Conservation (phyloP, 2,113 vertebrate genomes). For the Cottus gobio region DNA sequence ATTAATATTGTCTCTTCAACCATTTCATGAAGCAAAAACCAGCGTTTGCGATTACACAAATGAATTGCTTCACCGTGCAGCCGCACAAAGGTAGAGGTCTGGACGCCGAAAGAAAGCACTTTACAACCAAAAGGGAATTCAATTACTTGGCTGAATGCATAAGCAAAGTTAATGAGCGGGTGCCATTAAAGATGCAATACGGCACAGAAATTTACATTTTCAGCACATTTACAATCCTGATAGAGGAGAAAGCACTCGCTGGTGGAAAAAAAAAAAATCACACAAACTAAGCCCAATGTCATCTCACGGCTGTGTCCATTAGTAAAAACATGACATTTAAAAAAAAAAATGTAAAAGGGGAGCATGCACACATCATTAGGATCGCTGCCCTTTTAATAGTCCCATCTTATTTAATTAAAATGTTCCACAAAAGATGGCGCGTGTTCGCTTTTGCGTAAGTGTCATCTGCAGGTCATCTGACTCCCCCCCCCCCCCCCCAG, state of each 20-base stretch:
- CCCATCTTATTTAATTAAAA: constrained; percentile 17
- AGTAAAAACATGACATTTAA: not conserved
- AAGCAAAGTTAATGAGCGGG: constrained; percentile 45
- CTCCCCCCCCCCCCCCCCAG: not conserved
- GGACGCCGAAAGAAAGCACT: constrained; percentile 27
- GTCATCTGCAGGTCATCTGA: constrained; percentile 29
- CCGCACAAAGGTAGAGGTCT: constrained; percentile 22
- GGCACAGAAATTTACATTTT: constrained; percentile 32
- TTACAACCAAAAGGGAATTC: constrained; percentile 47
- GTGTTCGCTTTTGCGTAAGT: constrained; percentile 17
- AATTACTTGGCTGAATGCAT: constrained; percentile 65
- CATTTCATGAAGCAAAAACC: constrained; percentile 30
- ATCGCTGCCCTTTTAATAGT: not conserved
- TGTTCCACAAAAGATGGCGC: constrained; percentile 15
- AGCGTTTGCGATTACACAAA: constrained; percentile 26
- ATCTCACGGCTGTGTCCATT: not conserved
- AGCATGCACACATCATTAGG: not conserved
- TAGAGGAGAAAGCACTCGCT: not conserved
- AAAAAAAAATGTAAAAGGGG: not conserved
- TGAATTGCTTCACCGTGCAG: constrained; percentile 27
- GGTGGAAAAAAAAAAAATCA: not conserved
- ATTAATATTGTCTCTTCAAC: constrained; percentile 22
- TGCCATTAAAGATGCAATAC: constrained; percentile 43
- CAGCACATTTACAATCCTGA: constrained; percentile 31
- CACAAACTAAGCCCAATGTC: not conserved